Percentiles rank a stretch among this genome's conserved stretches.
Conservation (phyloP, 2,888 invertebrate species). For the Halocaridina rubra region DNA sequence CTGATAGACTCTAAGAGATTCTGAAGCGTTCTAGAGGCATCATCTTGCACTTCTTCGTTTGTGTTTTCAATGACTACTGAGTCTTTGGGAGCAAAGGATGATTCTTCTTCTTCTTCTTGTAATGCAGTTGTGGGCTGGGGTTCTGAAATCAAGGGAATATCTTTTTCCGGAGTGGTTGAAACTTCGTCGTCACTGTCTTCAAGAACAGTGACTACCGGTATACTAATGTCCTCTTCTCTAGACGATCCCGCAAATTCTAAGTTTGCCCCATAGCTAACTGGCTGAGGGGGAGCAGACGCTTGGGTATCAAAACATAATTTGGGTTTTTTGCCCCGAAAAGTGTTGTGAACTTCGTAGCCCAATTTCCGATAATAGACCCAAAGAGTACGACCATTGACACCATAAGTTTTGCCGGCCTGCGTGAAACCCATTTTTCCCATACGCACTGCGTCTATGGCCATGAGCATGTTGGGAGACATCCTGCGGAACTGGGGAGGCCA, state of each 20-base stretch:
- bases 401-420: slow-evolving; percentile 61
- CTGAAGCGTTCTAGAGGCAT: slow-evolving; percentile 47
- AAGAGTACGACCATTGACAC: slow-evolving; percentile 57
- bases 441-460: slow-evolving; percentile 62
- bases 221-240: neutral
- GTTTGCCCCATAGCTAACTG: too few relatives aligned
- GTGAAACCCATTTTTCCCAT: slow-evolving; percentile 62
- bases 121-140: neutral
- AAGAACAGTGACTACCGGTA: neutral
- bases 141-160: neutral
- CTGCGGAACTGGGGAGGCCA: slow-evolving; percentile 62
- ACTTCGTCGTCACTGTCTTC: neutral
- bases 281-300: neutral
- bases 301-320: slow-evolving; percentile 9
- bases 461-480: slow-evolving; percentile 62
- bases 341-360: slow-evolving; percentile 62
- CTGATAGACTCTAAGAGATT: slow-evolving; percentile 52
- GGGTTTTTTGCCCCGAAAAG: slow-evolving; percentile 51
- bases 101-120: slow-evolving; percentile 5
- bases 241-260: neutral
- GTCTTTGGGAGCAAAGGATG: slow-evolving; percentile 3
- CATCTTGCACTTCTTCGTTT: slow-evolving; percentile 36
- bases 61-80: neutral
- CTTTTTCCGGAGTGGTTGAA: neutral
- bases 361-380: slow-evolving; percentile 62